Base-by-base conservation (phyloP, 2,113 vertebrate genomes). In the Ginglymostoma cirratum region DNA sequence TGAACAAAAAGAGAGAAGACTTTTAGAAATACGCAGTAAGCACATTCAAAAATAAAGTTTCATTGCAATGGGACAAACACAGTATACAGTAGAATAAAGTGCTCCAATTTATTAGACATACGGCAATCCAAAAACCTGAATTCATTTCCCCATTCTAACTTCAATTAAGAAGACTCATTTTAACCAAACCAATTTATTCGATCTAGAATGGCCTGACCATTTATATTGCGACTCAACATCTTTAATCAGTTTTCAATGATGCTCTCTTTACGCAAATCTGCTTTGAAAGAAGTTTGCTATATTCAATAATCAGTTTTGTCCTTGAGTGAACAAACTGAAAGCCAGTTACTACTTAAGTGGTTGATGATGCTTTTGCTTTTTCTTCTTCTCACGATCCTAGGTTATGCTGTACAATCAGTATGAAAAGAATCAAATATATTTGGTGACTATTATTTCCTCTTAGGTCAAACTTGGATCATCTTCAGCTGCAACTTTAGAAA, bases 21-120 rank as follows among this genome's bases (percentile, higher is more conserved):
- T 14, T 95, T 95, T 95, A 95, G 94, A 30, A 10, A 72, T 70
- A 70, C 10, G 21, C 34, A 42, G 27, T 72, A 72, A 95, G 34
- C 72, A 96, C 95, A 96, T 96, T 85, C 78, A 95, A 72, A 95
- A 95, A 67, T 52, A 95, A 69, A 70, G 76, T 76, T 76, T 69
- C 45, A 52, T 72, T 72, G 45, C 69, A 76, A 70, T 95, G 42
- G 69, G n/a, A 76, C 42, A 67, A 42, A 83, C 14, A 66, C 12
- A 30, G 86, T 48, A 69, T 19, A 95, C 8, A 21, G 38, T 12
- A 7, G 67, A 95, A 72, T 61, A 90, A 27, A 55, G 52, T 61
- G 61, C 3, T 61, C 0, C 55, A 90, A n/a, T 48, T 70, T 45
- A 95, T 70, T 70, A 45, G 45, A n/a, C 45, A 30, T 72, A 48